These are phyloP conservation scores for Montipora capitata DNA, from an alignment of 92 coral and sea anemone species.

Conservation along the genomic window DNA sequence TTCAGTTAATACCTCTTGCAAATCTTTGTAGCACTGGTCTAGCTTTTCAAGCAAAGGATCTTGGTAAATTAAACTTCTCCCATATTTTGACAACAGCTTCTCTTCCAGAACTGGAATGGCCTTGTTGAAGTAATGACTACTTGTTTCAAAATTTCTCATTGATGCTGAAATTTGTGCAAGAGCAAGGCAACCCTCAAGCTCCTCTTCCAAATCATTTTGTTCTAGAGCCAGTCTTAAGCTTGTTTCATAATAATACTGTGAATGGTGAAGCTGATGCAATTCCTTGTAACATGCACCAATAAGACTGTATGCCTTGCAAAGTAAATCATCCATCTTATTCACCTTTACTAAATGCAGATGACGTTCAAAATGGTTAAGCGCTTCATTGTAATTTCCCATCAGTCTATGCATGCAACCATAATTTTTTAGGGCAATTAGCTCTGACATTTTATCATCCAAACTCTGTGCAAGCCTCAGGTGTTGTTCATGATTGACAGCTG, in stretches of 20 bases:
- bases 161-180: conserved; percentile 83
- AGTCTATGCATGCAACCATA: conserved; percentile 85
- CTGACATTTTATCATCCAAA: conserved; percentile 79
- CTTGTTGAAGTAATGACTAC: conserved; percentile 78
- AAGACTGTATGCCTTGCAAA: conserved; percentile 78
- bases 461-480: conserved; percentile 84
- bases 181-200: conserved; percentile 64
- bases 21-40: conserved; percentile 78
- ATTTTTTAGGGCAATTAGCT: conserved; percentile 76
- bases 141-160: conserved; percentile 76
- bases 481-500: conserved; percentile 84
- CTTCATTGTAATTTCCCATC: conserved; percentile 74
- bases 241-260: conserved; percentile 82
- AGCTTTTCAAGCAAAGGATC: conserved; percentile 71
- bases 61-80: conserved; percentile 41
- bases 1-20: conserved; percentile 85
- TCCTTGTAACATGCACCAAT: conserved; percentile 79
- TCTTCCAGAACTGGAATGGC: conserved; percentile 84
- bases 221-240: conserved; percentile 74
- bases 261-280: conserved; percentile 81
- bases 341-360: conserved; percentile 77
- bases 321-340: conserved; percentile 66
- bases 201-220: conserved; percentile 72
- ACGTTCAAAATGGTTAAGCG: conserved; percentile 81
- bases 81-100: conserved; percentile 68